Evolutionary conservation across 2,797 vertebrate genomes (phyloP).

Genomic region (Avahi laniger): DNA sequence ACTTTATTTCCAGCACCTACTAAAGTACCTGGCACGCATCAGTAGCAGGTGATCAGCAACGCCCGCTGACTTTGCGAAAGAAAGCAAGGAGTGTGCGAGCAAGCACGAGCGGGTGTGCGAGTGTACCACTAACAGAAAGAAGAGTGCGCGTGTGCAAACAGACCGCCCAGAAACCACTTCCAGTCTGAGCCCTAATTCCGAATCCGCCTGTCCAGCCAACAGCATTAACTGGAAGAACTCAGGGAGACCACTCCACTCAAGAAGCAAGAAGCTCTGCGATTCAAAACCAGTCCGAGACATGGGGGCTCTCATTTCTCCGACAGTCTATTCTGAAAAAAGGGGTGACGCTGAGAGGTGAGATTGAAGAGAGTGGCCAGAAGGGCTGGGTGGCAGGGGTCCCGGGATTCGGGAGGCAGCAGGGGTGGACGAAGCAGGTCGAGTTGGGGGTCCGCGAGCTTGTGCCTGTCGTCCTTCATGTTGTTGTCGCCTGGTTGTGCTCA

Average conservation of each 20-base stretch:
- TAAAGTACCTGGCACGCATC: neutral
- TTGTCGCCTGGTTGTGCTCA: neutral
- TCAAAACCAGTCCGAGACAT: neutral
- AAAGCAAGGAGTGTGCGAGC: neutral
- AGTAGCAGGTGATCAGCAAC: too few species aligned
- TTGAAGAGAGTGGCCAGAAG: fast-evolving
- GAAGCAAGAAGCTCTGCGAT: neutral
- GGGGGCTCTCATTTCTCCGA: neutral
- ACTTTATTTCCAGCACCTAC: neutral
- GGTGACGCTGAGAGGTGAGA: fast-evolving
- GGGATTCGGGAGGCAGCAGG: neutral
- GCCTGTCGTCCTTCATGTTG: neutral
- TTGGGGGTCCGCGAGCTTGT: too few species aligned
- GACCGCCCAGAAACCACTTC: neutral
- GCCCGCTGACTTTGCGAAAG: neutral
- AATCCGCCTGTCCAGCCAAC: neutral
- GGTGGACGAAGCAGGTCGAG: neutral
- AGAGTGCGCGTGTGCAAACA: too few species aligned
- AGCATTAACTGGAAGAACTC: neutral
- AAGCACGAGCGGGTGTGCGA: fast-evolving
- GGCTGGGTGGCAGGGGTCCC: neutral
- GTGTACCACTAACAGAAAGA: neutral
- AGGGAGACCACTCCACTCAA: neutral
- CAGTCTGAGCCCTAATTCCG: neutral
- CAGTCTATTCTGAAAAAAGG: neutral